These are phyloP conservation scores for Oenanthe melanoleuca DNA, from an alignment of 2,113 vertebrate genomes.

Conservation along the genomic window DNA sequence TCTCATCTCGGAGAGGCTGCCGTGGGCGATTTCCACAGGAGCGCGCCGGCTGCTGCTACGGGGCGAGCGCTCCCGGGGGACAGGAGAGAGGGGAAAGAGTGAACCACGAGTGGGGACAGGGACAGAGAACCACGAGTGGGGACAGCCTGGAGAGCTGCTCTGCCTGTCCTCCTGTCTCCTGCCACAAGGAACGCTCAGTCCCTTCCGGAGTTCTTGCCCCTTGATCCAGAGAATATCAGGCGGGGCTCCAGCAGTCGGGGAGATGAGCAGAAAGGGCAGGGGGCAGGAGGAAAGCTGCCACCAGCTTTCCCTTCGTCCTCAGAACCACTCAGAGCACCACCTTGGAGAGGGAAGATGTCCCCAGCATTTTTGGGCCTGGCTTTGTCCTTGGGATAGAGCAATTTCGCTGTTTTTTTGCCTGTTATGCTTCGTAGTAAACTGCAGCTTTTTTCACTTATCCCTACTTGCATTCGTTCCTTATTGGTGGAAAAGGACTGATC, in stretches of 20 bases:
- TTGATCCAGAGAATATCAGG: no score
- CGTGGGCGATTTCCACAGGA: no score
- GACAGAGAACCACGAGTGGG: no score
- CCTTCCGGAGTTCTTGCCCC: neutral
- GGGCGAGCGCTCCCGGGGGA: neutral
- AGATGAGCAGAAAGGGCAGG: neutral
- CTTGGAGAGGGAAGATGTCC: neutral
- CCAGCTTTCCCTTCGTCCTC: neutral
- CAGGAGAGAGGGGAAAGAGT: no score
- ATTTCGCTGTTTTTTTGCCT: neutral
- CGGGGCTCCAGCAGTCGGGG: neutral
- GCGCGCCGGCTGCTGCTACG: no score
- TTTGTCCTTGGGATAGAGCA: neutral
- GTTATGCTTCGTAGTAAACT: neutral
- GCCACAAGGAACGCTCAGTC: neutral
- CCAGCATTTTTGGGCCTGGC: neutral
- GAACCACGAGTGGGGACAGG: no score
- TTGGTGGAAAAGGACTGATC: neutral
- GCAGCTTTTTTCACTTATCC: neutral
- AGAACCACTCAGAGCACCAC: neutral
- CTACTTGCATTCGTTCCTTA: neutral
- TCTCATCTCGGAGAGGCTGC: neutral
- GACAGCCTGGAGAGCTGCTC: no score
- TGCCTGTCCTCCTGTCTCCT: no score
- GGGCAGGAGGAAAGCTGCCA: neutral